phyloP scores from a whole-genome alignment of 2,113 vertebrate species.

The Donacobius atricapilla region DNA sequence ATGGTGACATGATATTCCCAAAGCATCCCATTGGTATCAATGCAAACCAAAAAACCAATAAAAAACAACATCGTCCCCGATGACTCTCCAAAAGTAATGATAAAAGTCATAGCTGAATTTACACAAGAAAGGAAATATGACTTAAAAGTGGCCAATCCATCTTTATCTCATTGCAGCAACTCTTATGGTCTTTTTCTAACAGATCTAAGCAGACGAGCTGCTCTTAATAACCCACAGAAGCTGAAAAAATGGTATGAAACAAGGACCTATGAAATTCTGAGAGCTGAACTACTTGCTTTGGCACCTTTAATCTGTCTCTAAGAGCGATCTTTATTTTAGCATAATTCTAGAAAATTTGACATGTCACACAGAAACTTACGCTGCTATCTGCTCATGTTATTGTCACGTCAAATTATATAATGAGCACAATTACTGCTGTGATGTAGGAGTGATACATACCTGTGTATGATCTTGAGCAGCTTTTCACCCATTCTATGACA shows the following conservation, averaged over 20 bases:
- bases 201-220: not conserved
- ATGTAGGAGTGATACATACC: not conserved
- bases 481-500: not conserved
- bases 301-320: not conserved
- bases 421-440: not conserved
- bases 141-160: constrained; percentile 46
- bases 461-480: not conserved
- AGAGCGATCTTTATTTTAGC: not conserved
- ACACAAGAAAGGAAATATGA: constrained; percentile 55
- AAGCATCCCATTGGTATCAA: constrained; percentile 50
- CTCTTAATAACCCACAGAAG: constrained; percentile 15
- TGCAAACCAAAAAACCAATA: not conserved
- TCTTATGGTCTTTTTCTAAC: not conserved
- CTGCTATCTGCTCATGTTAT: not conserved
- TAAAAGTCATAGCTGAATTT: constrained; percentile 44
- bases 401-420: not conserved
- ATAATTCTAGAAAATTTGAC: not conserved
- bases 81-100: constrained; percentile 7
- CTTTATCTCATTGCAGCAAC: constrained; percentile 24
- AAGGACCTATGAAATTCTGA: constrained; percentile 8
- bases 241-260: not conserved
- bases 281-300: not conserved
- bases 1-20: constrained; percentile 65
- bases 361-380: not conserved
- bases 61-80: not conserved